Evolutionary conservation across 1,140 invertebrate genomes (phyloP), one percentile per base, ranked within the genome.

Genomic region (Varroa destructor): DNA sequence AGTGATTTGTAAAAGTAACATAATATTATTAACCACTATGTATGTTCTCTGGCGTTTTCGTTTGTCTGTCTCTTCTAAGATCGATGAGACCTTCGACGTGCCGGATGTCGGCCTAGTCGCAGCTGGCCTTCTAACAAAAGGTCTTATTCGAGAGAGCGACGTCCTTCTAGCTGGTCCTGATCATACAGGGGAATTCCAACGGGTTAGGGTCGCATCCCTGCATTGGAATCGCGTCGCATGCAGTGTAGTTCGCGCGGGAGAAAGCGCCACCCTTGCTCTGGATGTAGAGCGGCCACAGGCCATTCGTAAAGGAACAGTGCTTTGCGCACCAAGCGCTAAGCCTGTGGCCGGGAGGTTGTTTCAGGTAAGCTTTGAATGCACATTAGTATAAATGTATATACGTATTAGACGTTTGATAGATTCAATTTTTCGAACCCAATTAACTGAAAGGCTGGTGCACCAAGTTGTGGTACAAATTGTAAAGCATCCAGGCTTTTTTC

Each of bases 201-300:
- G 85, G 2, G 89, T 90, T 0, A 84, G 81, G 61, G 88, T 97
- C 1, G 85, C 87, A 57, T 91, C 89, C 43, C 86, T 97, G 55
- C 91, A 96, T 80, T 81, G 93, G 6, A 93, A 97, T 79, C 87
- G 93, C 75, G 87, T 91, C 0, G 89, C 91, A 0, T 93, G 90
- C 77, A 83, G 89, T 71, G 79, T 87, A 25, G 92, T 94, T 3
- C 83, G 88, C 72, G 90, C 93, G 0, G 91, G 91, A 0, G 92
- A 97, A 78, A 90, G 90, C 74, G 92, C 93, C 1, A 89, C 90
- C 43, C 80, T 97, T 6, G 89, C 89, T n/a, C 82, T 97, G 12
- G 73, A 74, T 43, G 81, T 84, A 72, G 79, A 81, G n/a, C 81
- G 83, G n/a, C 74, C 77, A 25, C 77, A 77, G 37, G 73, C 43